Percentiles rank a stretch among this genome's conserved stretches.
These are phyloP conservation scores for Rhinichthys klamathensis DNA, from an alignment of 2,113 vertebrate genomes.

Conservation along the genomic window DNA sequence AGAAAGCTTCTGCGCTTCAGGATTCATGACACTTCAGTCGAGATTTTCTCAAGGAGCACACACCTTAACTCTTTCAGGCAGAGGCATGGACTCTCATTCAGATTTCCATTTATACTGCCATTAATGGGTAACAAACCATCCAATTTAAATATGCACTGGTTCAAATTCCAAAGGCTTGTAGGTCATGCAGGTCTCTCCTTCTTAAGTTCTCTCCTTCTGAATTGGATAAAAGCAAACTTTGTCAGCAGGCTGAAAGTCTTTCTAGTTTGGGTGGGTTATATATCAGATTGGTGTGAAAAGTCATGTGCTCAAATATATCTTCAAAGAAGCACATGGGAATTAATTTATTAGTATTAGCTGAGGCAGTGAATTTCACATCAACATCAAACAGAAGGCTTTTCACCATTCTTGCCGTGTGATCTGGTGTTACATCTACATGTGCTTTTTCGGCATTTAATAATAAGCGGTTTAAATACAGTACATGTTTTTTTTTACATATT, in stretches of 20 bases:
- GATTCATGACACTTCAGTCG: constrained; percentile 58
- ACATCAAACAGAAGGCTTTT: background rate
- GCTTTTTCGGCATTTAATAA: too few species aligned
- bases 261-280: background rate
- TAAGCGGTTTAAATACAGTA: too few species aligned
- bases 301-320: constrained; percentile 6
- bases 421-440: background rate
- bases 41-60: constrained; percentile 57
- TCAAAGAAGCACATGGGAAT: constrained; percentile 21
- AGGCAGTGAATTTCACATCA: constrained; percentile 18
- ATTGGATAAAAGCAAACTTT: background rate
- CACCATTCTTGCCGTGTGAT: background rate
- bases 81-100: background rate
- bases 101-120: background rate
- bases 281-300: background rate
- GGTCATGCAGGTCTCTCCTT: background rate
- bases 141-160: background rate
- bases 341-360: constrained; percentile 1
- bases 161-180: background rate
- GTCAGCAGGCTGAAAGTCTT: background rate
- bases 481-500: too few species aligned
- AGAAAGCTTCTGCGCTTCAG: constrained; percentile 52
- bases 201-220: too few species aligned
- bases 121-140: background rate
- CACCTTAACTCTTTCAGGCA: constrained; percentile 1